Conservation (phyloP, 2,888 invertebrate genomes). For the Aromia moschata region DNA sequence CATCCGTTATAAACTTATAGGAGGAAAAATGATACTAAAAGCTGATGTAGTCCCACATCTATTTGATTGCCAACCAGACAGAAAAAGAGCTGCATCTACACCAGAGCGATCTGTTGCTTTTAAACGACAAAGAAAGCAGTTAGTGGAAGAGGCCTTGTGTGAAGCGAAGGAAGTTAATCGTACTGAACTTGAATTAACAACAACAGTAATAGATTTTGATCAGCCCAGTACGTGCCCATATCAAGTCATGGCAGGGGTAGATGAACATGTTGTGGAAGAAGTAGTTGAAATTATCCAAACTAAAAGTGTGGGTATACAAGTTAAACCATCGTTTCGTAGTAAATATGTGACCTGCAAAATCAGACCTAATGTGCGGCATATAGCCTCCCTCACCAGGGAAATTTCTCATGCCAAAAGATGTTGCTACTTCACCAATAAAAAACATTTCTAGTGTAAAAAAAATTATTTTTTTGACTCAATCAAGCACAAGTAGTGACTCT, state of each 20-base stretch:
- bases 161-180: too few relatives aligned
- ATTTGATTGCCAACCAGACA: constrained; percentile 6
- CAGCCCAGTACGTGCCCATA: too few relatives aligned
- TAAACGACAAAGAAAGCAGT: background rate
- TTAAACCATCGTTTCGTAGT: too few relatives aligned
- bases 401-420: too few relatives aligned
- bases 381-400: background rate
- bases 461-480: background rate
- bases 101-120: background rate
- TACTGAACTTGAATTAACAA: too few relatives aligned
- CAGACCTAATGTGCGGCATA: background rate
- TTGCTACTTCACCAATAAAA: background rate
- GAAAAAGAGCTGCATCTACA: constrained; percentile 7
- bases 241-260: too few relatives aligned
- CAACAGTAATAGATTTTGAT: too few relatives aligned
- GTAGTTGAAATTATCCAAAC: background rate
- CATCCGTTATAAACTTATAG: constrained; percentile 5
- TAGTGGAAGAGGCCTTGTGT: background rate
- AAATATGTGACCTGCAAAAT: too few relatives aligned
- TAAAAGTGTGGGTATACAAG: too few relatives aligned
- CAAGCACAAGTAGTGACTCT: background rate
- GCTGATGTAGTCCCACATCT: constrained; percentile 1
- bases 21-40: background rate
- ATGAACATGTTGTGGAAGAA: too few relatives aligned
- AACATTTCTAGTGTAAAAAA: background rate